Evolutionary conservation across 2,797 vertebrate species (phyloP).

Genomic region (Mastacembelus armatus): DNA sequence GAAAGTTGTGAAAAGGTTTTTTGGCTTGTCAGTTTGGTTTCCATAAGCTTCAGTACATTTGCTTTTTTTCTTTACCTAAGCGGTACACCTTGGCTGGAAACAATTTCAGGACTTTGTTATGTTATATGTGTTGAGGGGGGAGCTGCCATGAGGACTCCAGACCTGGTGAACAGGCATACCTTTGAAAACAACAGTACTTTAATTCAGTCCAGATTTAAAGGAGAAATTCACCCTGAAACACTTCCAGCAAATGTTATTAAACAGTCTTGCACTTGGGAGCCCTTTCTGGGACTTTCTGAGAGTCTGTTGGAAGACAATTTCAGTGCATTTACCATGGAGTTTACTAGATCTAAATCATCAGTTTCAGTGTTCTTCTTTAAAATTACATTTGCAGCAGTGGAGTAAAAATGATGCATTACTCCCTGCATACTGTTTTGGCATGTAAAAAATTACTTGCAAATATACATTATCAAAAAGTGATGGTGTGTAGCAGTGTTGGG

Average conservation of each 20-base stretch:
- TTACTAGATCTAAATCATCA: conserved; percentile 4
- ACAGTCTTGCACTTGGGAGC: neutral
- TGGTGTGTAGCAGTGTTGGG: neutral
- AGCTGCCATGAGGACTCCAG: neutral
- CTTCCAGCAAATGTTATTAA: conserved; percentile 13
- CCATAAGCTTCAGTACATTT: conserved; percentile 13
- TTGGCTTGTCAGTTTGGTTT: conserved; percentile 10
- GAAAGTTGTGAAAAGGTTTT: conserved; percentile 1
- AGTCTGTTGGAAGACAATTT: neutral
- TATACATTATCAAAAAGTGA: no score
- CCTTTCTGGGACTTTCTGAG: conserved; percentile 2
- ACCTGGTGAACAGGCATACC: neutral
- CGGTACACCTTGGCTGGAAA: conserved; percentile 69
- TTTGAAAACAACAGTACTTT: conserved; percentile 12
- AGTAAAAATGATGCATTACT: no score
- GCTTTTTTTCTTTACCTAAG: conserved; percentile 32
- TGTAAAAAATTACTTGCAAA: no score
- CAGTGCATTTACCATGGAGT: conserved; percentile 20
- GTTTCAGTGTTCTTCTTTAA: neutral
- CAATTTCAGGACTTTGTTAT: conserved; percentile 44
- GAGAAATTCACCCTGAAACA: conserved; percentile 45
- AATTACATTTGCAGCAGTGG: no score
- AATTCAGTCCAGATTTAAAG: conserved; percentile 35
- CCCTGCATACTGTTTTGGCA: no score
- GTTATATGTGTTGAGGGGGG: conserved; percentile 2